Base-by-base conservation (phyloP, 2,888 invertebrate species). In the Lithosia quadra region DNA sequence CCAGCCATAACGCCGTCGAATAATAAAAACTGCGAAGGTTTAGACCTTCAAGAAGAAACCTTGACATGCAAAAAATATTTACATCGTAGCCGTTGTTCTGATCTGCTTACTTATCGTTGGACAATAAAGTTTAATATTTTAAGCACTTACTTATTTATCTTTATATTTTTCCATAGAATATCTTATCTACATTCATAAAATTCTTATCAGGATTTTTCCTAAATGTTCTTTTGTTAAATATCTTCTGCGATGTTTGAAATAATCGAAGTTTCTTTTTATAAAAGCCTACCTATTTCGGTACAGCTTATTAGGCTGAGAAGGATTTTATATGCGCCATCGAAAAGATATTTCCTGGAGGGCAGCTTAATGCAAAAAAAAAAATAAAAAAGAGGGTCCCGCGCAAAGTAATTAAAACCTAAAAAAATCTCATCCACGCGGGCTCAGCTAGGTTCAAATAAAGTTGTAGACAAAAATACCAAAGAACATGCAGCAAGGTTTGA, bases 41-140 rank as follows among this genome's bases (percentile, higher is more conserved):
- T 76, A 81, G 79, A 87, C 91, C 90, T 91, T 90, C 88, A 82
- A 84, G 65, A 60, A 65, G 67, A 71, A 84, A 81, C 91, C 91
- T 91, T 91, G 91, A 91, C 91, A 89, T 77, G 83, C 83, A 84
- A 85, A 87, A 58, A 87, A 84, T 80, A 87, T 90, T 86, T 87
- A 85, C 89, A 85, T 85, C 67, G 77, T 80, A 75, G 73, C 73
- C 76, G 71, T 73, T 68, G 71, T 65, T 70, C 77, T 64, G 39
- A 81, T 74, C 69, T 70, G 28, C 13, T 49, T n/a, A 63, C 63
- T 82, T 78, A 79, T 78, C 68, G 69, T n/a, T 64, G 21, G 63
- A 55, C 64, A 67, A 72, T 67, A 72, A 70, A 49, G 18, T 49
- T 49, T 49, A 49, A 49, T 49, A 49, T 49, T 49, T 49, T 49